These are phyloP conservation scores for Gopherus flavomarginatus DNA, from an alignment of 2,113 vertebrate species.

Conservation along the genomic window DNA sequence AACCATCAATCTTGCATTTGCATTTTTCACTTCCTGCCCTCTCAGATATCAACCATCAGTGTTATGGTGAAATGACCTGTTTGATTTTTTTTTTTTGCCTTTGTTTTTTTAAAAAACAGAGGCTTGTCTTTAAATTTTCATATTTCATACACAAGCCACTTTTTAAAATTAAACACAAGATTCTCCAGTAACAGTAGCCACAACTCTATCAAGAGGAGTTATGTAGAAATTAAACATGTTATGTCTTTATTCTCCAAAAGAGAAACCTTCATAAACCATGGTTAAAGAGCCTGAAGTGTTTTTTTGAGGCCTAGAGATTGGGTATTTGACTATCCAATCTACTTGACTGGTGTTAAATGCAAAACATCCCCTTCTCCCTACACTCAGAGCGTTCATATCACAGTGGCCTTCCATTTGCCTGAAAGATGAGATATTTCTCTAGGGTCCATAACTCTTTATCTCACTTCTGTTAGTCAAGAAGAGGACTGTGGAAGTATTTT, in stretches of 20 bases:
- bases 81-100: not conserved
- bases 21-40: not conserved
- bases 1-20: not conserved
- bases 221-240: not conserved
- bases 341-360: not conserved
- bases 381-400: not conserved
- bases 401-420: not conserved
- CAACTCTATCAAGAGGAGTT: not conserved
- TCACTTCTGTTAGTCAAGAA: not conserved
- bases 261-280: not conserved
- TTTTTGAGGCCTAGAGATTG: not conserved
- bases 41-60: not conserved
- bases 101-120: not conserved
- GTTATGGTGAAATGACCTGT: not conserved
- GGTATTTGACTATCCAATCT: not conserved
- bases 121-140: not conserved
- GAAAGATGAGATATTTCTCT: not conserved
- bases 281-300: not conserved
- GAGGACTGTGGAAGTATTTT: not conserved
- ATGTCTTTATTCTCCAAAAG: not conserved
- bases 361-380: not conserved
- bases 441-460: not conserved
- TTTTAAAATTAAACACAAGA: not conserved
- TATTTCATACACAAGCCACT: not conserved
- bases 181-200: not conserved